Percentiles rank a stretch among this genome's conserved stretches.
phyloP scores from a whole-genome alignment of 2,113 vertebrate genomes.

The Panthera uncia region DNA sequence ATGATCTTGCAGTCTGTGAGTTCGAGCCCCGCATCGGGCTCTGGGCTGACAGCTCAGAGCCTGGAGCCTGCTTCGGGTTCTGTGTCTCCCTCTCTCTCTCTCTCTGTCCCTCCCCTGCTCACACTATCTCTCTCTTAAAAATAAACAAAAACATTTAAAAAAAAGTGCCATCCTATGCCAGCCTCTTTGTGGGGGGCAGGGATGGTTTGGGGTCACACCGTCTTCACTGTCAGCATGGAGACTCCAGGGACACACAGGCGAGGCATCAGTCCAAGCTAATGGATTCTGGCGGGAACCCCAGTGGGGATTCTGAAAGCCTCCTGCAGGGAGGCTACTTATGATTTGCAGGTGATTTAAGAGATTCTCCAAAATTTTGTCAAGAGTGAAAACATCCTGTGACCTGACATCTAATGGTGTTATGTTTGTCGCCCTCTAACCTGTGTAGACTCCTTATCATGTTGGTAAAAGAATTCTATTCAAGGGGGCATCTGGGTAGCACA shows the following conservation, averaged over 20 bases:
- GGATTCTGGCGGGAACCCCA: background rate
- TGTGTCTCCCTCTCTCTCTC: too few species aligned
- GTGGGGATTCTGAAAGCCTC: background rate
- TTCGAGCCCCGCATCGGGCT: too few species aligned
- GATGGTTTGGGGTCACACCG: background rate
- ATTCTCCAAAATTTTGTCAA: background rate
- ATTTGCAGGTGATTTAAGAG: background rate
- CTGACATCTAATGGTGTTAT: background rate
- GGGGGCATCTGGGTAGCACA: too few species aligned
- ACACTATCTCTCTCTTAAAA: too few species aligned
- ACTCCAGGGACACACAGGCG: background rate
- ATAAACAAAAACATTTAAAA: too few species aligned
- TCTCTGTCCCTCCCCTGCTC: too few species aligned
- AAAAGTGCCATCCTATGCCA: background rate
- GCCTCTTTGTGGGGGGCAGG: background rate
- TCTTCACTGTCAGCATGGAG: background rate
- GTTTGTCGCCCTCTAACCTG: background rate
- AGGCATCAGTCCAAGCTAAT: background rate
- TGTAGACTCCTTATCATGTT: background rate
- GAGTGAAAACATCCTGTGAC: background rate
- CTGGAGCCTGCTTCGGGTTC: too few species aligned
- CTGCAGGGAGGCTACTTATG: background rate
- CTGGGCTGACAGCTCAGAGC: too few species aligned
- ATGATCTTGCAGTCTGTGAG: too few species aligned
- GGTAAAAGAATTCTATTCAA: background rate